These are phyloP conservation scores for Globicephala melas DNA, from an alignment of 2,113 vertebrate species.

Conservation along the genomic window DNA sequence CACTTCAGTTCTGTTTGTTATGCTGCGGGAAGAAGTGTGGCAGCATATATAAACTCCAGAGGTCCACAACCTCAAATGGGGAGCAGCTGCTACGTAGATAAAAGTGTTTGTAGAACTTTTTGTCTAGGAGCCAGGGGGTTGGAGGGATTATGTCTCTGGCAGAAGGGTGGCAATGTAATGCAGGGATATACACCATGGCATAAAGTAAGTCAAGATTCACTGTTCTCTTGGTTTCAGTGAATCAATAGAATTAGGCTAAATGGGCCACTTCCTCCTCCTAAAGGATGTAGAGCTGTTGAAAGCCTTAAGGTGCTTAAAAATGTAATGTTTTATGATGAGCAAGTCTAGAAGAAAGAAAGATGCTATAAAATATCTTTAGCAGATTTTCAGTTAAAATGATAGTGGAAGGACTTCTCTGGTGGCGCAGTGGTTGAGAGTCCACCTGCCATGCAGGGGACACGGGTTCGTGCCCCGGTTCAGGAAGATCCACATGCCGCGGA, in stretches of 20 bases:
- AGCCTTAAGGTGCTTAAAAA: conserved; percentile 37
- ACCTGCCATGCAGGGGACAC: too few species aligned
- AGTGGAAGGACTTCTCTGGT: neutral
- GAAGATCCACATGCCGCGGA: too few species aligned
- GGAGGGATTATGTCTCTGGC: conserved; percentile 10
- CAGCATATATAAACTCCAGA: neutral
- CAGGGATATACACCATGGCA: neutral
- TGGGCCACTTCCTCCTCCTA: neutral
- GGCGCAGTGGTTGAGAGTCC: too few species aligned
- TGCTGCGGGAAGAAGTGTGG: neutral
- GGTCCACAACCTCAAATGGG: neutral
- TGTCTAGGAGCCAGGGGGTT: neutral
- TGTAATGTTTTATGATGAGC: neutral
- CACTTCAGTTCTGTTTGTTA: neutral
- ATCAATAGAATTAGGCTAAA: conserved; percentile 32
- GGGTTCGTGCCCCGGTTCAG: too few species aligned
- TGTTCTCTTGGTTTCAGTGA: conserved; percentile 21
- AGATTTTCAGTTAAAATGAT: neutral
- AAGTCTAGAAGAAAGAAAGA: neutral
- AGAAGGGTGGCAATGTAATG: neutral
- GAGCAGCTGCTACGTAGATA: conserved; percentile 25
- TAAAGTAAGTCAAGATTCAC: conserved; percentile 36
- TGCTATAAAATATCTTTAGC: conserved; percentile 27
- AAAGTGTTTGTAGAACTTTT: conserved; percentile 21
- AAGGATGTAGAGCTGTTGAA: neutral